Evolutionary conservation across 2,888 invertebrate species (phyloP).

Genomic region (Xylota sylvarum): DNA sequence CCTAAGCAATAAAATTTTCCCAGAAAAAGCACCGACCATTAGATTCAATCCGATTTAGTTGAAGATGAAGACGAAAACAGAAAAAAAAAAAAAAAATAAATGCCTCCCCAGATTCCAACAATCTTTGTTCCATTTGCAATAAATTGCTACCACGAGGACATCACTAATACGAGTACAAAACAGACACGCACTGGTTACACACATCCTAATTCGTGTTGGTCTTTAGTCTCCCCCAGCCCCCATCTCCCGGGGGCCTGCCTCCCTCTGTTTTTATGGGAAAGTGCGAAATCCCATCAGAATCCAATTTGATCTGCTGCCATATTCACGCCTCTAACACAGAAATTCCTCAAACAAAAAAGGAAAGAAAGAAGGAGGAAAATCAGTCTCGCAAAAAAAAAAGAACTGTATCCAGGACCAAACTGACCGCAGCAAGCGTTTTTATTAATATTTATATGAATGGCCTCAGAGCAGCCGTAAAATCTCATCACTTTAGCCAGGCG

Average conservation of each 20-base stretch:
- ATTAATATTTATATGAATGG: constrained; percentile 71
- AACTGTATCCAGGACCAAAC: constrained; percentile 34
- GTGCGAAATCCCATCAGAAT: constrained; percentile 56
- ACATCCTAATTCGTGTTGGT: constrained; percentile 33
- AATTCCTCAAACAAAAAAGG: not conserved
- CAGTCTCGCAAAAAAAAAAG: not conserved
- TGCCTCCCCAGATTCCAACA: constrained; percentile 11
- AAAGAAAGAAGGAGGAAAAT: not conserved
- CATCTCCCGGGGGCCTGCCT: not conserved
- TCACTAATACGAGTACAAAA: constrained; percentile 27
- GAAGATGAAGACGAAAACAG: not conserved
- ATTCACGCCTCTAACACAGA: constrained; percentile 30
- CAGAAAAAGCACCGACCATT: constrained; percentile 10
- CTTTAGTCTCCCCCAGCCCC: not conserved
- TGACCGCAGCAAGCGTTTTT: constrained; percentile 64
- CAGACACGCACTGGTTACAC: constrained; percentile 34
- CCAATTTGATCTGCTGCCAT: constrained; percentile 49
- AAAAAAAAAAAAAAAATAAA: not conserved
- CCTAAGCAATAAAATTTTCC: constrained; percentile 18
- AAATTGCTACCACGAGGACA: constrained; percentile 43
- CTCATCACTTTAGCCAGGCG: constrained; percentile 30
- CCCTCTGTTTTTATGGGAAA: constrained; percentile 14
- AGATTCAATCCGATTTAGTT: constrained; percentile 25
- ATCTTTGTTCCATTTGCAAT: constrained; percentile 30
- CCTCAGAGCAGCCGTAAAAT: constrained; percentile 56